Base-by-base conservation (phyloP, 64 coral and sea anemone species). In the Porites australiensis region DNA sequence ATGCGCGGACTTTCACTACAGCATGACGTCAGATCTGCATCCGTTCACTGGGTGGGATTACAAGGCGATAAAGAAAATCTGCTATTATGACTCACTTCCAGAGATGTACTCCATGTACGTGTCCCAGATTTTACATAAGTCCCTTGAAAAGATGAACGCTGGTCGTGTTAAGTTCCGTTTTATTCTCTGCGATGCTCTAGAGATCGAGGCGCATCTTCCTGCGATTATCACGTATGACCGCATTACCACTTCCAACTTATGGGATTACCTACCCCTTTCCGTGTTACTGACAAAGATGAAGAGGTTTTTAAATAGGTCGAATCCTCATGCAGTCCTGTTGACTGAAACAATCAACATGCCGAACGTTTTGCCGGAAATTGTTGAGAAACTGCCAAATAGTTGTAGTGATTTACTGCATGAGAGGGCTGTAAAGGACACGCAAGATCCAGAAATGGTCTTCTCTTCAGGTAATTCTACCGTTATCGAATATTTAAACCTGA, bases 21-120 rank as follows among this genome's bases (percentile, higher is more conserved):
- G 59, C 12, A 52, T 92, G 51, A 68, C 70, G 5, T 8, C 80
- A 4, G 80, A 92, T 84, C 72, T 72, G 37, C n/a, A 77, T 13
- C 90, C 90, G 16, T 92, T 92, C 46, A 86, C 53, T 8, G 51
- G 82, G 15, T 90, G 88, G 88, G 88, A 90, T 43, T 79, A 90
- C 88, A 62, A 43, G 51, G 43, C 6, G 63, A 77, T 70, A 8
- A 5, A 55, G 58, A 48, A n/a, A 48, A 44, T 13, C 45, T 44
- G 27, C 8, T 45, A 73, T 43, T 7, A 43, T 13, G 43, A 13
- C 70, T 78, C 73, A 44, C 27, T 90, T 4, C n/a, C 22, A 54
- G 50, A 77, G 75, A 63, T 90, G 58, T 92, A 86, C 81, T 77
- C 37, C 72, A 63, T 53, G 43, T 92, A 86, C 70, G 19, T 92